These are phyloP conservation scores for Xylocopa sonorina DNA, from an alignment of 1,140 invertebrate genomes.

Conservation along the genomic window DNA sequence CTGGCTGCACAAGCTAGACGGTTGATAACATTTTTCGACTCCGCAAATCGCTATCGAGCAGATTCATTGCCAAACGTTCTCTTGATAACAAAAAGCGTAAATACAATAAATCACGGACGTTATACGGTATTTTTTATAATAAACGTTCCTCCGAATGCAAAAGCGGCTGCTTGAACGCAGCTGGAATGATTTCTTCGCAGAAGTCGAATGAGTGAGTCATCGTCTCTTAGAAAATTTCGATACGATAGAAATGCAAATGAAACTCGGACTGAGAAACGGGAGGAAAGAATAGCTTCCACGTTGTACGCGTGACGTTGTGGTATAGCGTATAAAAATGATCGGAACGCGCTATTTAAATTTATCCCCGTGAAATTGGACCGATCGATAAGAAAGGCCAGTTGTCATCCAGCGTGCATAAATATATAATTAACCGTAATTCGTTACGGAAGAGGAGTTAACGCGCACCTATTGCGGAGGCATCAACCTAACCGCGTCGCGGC, in stretches of 20 bases:
- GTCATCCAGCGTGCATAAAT: neutral
- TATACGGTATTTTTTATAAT: no score
- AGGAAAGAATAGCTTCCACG: no score
- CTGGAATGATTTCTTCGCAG: neutral
- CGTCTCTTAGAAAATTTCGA: neutral
- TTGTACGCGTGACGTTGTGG: no score
- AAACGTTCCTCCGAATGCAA: neutral
- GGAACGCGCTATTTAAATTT: no score
- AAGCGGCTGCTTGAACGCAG: neutral
- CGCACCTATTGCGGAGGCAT: neutral
- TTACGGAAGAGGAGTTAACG: conserved; percentile 24
- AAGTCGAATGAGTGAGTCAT: neutral
- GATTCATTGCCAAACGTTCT: neutral
- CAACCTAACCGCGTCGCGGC: conserved; percentile 25
- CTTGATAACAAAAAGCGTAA: neutral
- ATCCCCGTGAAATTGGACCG: neutral
- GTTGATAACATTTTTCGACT: neutral
- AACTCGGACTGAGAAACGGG: no score
- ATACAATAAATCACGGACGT: neutral
- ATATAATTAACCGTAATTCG: neutral
- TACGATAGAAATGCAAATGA: neutral
- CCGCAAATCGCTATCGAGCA: neutral
- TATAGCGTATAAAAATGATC: no score
- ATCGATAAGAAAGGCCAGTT: neutral
- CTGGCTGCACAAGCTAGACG: neutral